Evolutionary conservation across 1,140 invertebrate species (phyloP).

Genomic region (Prorops nasuta): DNA sequence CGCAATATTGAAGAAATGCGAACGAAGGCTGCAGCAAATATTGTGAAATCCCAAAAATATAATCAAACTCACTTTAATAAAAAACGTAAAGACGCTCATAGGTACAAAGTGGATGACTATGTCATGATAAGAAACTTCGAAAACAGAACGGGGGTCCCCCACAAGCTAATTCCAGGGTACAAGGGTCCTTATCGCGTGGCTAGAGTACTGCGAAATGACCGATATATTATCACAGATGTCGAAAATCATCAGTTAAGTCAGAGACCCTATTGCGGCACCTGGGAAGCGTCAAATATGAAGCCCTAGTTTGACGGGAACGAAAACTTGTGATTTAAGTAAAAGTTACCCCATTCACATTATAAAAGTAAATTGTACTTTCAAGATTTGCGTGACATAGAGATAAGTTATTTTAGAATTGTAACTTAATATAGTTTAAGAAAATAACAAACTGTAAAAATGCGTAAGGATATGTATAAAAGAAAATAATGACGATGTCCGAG

Average conservation of each 20-base stretch:
- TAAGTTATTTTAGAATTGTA: too few species aligned
- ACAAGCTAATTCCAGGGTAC: slow-evolving; percentile 27
- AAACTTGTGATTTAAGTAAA: too few species aligned
- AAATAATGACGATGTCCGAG: too few species aligned
- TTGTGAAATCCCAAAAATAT: slow-evolving; percentile 5
- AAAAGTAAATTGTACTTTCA: too few species aligned
- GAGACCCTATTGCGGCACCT: slow-evolving; percentile 15
- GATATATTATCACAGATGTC: slow-evolving; percentile 25
- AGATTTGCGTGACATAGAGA: too few species aligned
- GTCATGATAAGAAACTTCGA: slow-evolving; percentile 26
- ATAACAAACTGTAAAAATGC: too few species aligned
- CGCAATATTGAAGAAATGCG: background rate
- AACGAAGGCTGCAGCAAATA: slow-evolving; percentile 1
- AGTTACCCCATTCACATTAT: too few species aligned
- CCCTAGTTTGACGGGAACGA: too few species aligned
- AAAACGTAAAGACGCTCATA: slow-evolving; percentile 3
- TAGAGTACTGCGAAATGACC: slow-evolving; percentile 22
- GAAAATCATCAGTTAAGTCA: slow-evolving; percentile 18
- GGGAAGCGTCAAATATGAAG: slow-evolving; percentile 13
- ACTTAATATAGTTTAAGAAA: too few species aligned
- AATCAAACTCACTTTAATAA: slow-evolving; percentile 16
- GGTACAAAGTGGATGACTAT: slow-evolving; percentile 25
- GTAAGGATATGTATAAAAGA: too few species aligned
- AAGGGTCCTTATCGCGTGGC: slow-evolving; percentile 24
- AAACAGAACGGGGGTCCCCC: slow-evolving; percentile 9